A percentile compares a stretch with the other conserved stretches of the same genome.
These are phyloP conservation scores for Galbula dea DNA, from an alignment of 2,113 vertebrate species.

Conservation along the genomic window DNA sequence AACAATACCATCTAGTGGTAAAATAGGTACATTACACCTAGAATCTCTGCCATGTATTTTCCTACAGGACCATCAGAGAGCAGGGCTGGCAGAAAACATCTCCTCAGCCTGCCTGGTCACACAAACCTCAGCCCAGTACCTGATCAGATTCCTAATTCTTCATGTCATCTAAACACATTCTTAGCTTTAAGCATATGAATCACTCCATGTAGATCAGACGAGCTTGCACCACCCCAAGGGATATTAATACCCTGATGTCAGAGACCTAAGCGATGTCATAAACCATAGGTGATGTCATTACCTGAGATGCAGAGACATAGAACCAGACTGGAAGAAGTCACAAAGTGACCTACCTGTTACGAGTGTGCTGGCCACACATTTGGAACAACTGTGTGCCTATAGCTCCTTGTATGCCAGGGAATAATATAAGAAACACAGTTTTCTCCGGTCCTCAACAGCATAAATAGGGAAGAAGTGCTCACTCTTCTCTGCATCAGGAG, in stretches of 20 bases:
- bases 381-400: not conserved
- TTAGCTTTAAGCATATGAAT: not conserved
- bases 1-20: conserved; percentile 61
- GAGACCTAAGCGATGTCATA: not conserved
- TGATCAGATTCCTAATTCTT: not conserved
- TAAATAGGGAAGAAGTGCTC: not conserved
- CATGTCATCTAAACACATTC: not conserved
- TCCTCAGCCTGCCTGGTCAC: not conserved
- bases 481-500: not conserved
- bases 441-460: not conserved
- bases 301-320: not conserved
- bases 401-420: not conserved
- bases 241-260: not conserved
- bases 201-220: not conserved
- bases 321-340: not conserved
- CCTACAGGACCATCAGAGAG: fast-evolving
- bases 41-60: not conserved
- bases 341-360: not conserved
- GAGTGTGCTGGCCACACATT: fast-evolving
- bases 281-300: no score
- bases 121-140: not conserved
- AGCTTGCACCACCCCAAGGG: not conserved
- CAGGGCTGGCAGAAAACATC: not conserved
- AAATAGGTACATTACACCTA: conserved; percentile 25
- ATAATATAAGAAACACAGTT: not conserved